Conservation (phyloP, 2,797 vertebrate species). For the Gallinago nigripennis region DNA sequence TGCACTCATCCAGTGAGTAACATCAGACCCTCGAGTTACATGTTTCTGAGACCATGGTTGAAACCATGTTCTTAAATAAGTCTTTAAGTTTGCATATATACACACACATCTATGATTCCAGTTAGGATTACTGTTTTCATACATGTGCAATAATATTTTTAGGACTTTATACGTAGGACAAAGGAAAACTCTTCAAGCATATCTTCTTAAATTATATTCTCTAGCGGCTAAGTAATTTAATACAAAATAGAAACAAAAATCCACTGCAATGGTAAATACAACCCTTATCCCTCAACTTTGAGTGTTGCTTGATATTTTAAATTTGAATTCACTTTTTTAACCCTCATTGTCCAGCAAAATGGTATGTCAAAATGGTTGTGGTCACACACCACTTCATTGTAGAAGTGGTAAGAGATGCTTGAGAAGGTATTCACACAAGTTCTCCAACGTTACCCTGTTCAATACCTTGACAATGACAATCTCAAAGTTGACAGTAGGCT, state of each 20-base stretch:
- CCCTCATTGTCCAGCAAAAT: background rate
- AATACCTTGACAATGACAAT: background rate
- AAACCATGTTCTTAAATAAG: background rate
- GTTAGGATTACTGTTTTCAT: background rate
- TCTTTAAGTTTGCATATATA: background rate
- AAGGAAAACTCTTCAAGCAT: background rate
- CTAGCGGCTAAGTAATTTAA: background rate
- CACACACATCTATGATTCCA: background rate
- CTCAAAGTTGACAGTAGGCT: background rate
- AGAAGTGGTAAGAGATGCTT: background rate
- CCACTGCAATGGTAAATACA: background rate
- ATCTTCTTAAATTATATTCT: background rate
- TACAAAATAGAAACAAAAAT: background rate
- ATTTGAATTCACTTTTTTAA: no score
- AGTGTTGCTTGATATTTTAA: no score
- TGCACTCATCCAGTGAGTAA: background rate
- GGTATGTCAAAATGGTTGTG: background rate
- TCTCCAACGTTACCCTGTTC: background rate
- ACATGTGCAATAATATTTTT: background rate
- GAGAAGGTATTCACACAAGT: background rate
- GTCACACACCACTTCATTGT: background rate
- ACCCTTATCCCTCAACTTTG: background rate
- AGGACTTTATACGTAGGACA: background rate
- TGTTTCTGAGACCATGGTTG: background rate
- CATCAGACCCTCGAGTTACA: background rate